Evolutionary conservation across 2,797 vertebrate genomes (phyloP).

Genomic region (Parauchenoglanis punctatus): DNA sequence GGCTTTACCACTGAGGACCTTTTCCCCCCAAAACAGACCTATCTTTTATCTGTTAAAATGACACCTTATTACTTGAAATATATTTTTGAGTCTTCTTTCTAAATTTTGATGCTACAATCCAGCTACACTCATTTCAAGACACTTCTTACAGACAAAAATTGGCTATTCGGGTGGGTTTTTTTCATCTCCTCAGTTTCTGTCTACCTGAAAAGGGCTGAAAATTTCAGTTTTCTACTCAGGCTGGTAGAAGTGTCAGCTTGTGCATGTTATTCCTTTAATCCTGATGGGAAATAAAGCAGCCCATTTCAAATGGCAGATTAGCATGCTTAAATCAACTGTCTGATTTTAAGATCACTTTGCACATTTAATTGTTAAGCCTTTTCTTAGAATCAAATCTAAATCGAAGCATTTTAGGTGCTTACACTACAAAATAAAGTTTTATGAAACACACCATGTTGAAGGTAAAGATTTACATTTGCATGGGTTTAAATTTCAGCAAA

Average conservation of each 20-base stretch:
- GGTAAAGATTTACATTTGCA: not conserved
- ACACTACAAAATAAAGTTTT: not conserved
- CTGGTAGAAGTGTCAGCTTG: constrained; percentile 18
- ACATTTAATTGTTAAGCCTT: not conserved
- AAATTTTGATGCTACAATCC: constrained; percentile 68
- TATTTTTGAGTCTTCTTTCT: constrained; percentile 65
- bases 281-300: constrained; percentile 50
- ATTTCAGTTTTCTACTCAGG: constrained; percentile 48
- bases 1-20: constrained; percentile 66
- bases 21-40: constrained; percentile 52
- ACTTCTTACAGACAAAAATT: constrained; percentile 58
- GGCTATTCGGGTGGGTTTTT: constrained; percentile 58
- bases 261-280: constrained; percentile 27
- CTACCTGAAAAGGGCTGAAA: constrained; percentile 55
- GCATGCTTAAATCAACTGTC: constrained; percentile 8
- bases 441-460: not conserved
- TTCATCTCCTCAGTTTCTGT: constrained; percentile 61
- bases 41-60: constrained; percentile 66
- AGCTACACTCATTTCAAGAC: constrained; percentile 58
- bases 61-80: constrained; percentile 72
- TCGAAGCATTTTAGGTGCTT: not conserved
- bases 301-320: constrained; percentile 46
- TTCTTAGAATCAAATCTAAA: constrained; percentile 1
- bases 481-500: not conserved
- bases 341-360: constrained; percentile 27